Conservation (phyloP, 2,113 vertebrate species). For the Coreoperca whiteheadi region DNA sequence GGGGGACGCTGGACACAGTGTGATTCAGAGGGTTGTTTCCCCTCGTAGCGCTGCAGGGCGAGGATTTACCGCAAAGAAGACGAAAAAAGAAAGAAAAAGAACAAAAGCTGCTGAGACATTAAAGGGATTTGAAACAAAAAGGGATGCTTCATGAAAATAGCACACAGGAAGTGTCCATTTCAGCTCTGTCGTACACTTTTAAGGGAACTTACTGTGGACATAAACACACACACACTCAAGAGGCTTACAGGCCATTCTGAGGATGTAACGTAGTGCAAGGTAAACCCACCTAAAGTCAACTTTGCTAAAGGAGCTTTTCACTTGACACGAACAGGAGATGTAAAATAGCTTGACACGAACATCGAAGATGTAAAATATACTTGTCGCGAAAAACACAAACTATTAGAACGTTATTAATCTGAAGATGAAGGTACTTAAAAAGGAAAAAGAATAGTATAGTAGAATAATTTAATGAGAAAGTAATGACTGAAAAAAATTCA, state of each 20-base stretch:
- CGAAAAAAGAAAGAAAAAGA: conserved; percentile 13
- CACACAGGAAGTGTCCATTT: conserved; percentile 70
- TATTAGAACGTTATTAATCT: not conserved
- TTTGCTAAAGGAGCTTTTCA: too few species aligned
- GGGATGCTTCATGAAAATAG: conserved; percentile 53
- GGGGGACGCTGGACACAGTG: conserved; percentile 37
- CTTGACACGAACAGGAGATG: not conserved
- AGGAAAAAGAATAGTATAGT: too few species aligned
- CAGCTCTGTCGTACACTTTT: conserved; percentile 43
- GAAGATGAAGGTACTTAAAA: not conserved
- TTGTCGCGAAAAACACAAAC: not conserved
- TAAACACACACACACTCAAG: conserved; percentile 8
- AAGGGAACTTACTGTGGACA: conserved; percentile 19
- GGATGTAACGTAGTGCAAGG: conserved; percentile 54
- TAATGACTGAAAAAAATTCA: not conserved
- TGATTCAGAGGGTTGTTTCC: conserved; percentile 77
- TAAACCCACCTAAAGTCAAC: conserved; percentile 50
- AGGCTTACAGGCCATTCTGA: conserved; percentile 43
- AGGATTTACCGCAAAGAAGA: conserved; percentile 69
- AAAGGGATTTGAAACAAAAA: conserved; percentile 50
- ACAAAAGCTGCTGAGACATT: conserved; percentile 68
- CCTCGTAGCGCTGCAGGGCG: conserved; percentile 64
- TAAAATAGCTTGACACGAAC: not conserved
- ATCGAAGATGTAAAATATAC: not conserved
- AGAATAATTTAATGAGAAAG: not conserved